Evolutionary conservation across 2,888 invertebrate species (phyloP).

Genomic region (Ophion ventricosus): DNA sequence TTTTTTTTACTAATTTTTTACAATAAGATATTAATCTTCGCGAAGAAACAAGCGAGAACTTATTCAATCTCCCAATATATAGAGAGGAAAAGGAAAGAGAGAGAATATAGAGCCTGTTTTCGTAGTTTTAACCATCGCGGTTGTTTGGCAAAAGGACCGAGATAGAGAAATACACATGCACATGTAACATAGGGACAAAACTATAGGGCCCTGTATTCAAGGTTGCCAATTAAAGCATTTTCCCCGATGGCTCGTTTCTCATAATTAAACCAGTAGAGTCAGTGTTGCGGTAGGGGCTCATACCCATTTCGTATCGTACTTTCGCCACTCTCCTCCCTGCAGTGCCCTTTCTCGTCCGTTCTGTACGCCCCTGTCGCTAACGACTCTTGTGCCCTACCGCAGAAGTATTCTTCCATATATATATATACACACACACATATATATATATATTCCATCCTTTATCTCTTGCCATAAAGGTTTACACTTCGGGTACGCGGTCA

Average conservation of each 20-base stretch:
- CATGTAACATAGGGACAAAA: conserved; percentile 18
- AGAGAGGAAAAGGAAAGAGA: neutral
- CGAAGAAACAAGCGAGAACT: no score
- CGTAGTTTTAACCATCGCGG: conserved; percentile 49
- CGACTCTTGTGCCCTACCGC: conserved; percentile 59
- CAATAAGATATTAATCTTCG: no score
- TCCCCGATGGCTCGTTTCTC: conserved; percentile 68
- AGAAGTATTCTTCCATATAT: conserved; percentile 50
- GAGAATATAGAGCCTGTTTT: conserved; percentile 48
- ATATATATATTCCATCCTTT: conserved; percentile 14
- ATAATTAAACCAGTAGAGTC: conserved; percentile 67
- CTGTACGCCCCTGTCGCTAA: conserved; percentile 55
- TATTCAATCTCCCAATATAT: no score
- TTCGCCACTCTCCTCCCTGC: conserved; percentile 43
- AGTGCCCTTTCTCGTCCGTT: conserved; percentile 2
- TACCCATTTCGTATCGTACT: conserved; percentile 63
- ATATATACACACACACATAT: no score
- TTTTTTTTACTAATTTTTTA: no score
- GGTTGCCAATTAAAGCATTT: conserved; percentile 67
- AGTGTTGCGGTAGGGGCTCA: conserved; percentile 49
- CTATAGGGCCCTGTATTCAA: conserved; percentile 63
- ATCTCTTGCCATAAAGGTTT: neutral
- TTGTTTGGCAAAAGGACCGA: conserved; percentile 58
- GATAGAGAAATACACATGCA: conserved; percentile 39
- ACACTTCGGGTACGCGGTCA: neutral